Base-by-base conservation (phyloP, 1,140 invertebrate genomes). In the Gryllus bimaculatus region DNA sequence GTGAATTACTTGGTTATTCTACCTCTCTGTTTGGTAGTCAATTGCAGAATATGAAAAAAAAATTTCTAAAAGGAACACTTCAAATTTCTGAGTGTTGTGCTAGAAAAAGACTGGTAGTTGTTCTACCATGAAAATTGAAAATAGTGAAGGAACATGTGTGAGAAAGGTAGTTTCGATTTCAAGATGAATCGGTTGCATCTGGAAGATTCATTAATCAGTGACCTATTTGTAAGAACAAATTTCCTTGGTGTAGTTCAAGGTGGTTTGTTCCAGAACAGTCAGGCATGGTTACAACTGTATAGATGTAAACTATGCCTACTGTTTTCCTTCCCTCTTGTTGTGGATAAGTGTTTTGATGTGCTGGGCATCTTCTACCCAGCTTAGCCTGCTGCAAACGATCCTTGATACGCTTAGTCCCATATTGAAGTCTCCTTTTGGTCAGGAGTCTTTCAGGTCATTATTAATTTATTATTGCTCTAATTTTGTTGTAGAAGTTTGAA, bases 281-380 rank as follows among this genome's bases (percentile, higher is more conserved):
- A 13, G 54, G 54, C 54, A 66, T 66, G 10, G 10, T 66, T 66
- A 18, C 54, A 13, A 66, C 54, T 18, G 18, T 66, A 13, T 66
- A 18, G 54, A 66, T 66, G 54, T 66, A 66, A 66, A 13, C 18
- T 66, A 66, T 13, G 54, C 54, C 54, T 3, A 10, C 54, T 66
- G 54, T 18, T 66, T 66, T 66, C 54, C 54, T 66, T 18, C 54
- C 54, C 54, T 66, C 18, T 18, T 66, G 54, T 66, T 66, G 54
- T 66, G 54, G 18, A 66, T 66, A 66, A 66, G 54, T 66, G 54
- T 66, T 66, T 66, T 66, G 54, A 66, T 66, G 54, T 66, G 54
- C 54, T 66, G 54, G 54, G 54, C 54, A 66, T 66, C 54, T 66
- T 18, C 54, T 66, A 13, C 54, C 54, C 54, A 66, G 54, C 18